phyloP scores from a whole-genome alignment of 1,140 invertebrate species.

The Campoletis sonorensis region DNA sequence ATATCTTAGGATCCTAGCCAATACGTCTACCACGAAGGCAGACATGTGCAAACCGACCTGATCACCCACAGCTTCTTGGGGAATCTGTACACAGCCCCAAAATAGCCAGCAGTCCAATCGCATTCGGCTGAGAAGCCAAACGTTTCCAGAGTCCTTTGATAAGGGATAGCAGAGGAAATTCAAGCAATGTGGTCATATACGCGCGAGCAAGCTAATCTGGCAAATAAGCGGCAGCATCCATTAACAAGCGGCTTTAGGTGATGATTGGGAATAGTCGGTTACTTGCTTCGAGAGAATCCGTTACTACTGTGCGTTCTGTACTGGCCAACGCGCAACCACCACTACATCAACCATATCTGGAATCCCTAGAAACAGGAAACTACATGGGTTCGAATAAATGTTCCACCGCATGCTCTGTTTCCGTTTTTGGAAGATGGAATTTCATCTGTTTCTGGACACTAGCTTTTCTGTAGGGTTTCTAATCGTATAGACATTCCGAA shows the following conservation, averaged over 20 bases:
- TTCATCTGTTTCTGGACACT: not conserved
- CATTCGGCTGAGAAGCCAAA: slow-evolving; percentile 4
- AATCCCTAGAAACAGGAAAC: not conserved
- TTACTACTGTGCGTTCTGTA: not conserved
- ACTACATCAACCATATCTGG: not conserved
- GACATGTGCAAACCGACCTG: not conserved
- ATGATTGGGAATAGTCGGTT: slow-evolving; percentile 33
- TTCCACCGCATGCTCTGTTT: too few relatives aligned
- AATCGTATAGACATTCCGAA: not conserved
- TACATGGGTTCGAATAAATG: not conserved
- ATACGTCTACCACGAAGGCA: not conserved
- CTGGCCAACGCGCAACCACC: not conserved
- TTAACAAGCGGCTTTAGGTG: slow-evolving; percentile 24
- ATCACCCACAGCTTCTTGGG: not conserved
- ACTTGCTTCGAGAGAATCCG: not conserved
- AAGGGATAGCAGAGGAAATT: not conserved
- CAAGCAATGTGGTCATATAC: not conserved
- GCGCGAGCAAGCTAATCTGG: slow-evolving; percentile 2
- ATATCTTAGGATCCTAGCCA: not conserved
- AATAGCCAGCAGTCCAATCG: not conserved
- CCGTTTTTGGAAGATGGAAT: slow-evolving; percentile 11
- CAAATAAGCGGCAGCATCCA: slow-evolving; percentile 24
- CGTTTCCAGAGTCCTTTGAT: not conserved
- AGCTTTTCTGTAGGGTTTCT: not conserved
- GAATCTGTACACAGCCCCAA: not conserved